These are phyloP conservation scores for Alca torda DNA, from an alignment of 2,797 vertebrate species.

Conservation along the genomic window DNA sequence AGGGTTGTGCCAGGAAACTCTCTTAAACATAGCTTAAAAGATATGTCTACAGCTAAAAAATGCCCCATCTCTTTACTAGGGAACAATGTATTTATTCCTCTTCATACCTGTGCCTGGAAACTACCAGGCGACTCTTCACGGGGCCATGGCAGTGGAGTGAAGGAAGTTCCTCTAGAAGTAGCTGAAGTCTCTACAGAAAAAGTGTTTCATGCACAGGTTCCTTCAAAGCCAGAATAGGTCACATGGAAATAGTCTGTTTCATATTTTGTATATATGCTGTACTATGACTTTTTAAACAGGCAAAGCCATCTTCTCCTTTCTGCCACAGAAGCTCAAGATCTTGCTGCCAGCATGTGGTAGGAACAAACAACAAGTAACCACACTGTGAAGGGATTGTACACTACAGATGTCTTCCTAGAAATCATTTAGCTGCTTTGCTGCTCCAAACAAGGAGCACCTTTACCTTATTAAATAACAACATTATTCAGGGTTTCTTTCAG, in stretches of 20 bases:
- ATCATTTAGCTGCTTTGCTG: background rate
- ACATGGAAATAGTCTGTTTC: background rate
- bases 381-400: background rate
- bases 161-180: background rate
- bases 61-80: background rate
- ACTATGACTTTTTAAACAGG: background rate
- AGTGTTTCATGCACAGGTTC: background rate
- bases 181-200: background rate
- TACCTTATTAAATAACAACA: background rate
- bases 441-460: background rate
- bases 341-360: background rate
- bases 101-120: background rate
- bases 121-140: background rate
- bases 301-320: background rate
- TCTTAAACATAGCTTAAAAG: background rate
- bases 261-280: background rate
- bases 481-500: background rate
- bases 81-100: background rate
- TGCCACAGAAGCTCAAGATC: background rate
- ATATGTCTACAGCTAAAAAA: background rate
- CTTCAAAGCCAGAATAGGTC: background rate
- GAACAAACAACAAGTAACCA: background rate
- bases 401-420: background rate
- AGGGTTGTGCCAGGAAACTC: background rate
- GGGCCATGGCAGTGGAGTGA: accelerated